phyloP scores from a whole-genome alignment of 1,140 invertebrate genomes.

The Aphidius ervi region DNA sequence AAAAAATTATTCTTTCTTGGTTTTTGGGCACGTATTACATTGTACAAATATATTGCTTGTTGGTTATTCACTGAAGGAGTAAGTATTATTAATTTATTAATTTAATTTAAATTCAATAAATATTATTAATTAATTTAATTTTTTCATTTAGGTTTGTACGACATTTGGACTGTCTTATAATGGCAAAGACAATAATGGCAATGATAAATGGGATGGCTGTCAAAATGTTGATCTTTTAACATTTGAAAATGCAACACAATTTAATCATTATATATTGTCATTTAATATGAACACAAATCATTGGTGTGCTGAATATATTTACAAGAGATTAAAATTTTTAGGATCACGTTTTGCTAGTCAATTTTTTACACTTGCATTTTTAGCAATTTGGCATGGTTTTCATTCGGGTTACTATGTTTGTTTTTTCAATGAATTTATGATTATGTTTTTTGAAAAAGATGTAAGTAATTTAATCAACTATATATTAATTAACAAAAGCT shows the following conservation, averaged over 20 bases:
- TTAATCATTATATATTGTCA: constrained; percentile 79
- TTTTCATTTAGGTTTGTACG: constrained; percentile 53
- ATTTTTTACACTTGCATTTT: constrained; percentile 72
- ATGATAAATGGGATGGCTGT: constrained; percentile 76
- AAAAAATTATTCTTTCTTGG: constrained; percentile 66
- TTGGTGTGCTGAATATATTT: constrained; percentile 89
- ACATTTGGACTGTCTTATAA: constrained; percentile 77
- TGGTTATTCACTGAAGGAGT: constrained; percentile 87
- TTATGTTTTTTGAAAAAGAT: constrained; percentile 84
- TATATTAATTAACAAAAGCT: too few species aligned
- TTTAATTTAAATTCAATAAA: constrained; percentile 4
- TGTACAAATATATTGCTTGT: constrained; percentile 88
- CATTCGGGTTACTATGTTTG: constrained; percentile 87
- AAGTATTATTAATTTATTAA: constrained; percentile 36
- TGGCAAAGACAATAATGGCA: constrained; percentile 61
- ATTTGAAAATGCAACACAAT: constrained; percentile 75
- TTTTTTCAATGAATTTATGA: constrained; percentile 87
- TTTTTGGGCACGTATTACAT: constrained; percentile 76
- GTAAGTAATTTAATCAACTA: constrained; percentile 54
- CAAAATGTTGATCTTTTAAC: constrained; percentile 75
- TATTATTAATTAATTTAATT: background rate
- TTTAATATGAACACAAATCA: constrained; percentile 94
- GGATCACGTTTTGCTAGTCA: constrained; percentile 83
- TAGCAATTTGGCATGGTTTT: constrained; percentile 92
- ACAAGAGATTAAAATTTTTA: constrained; percentile 87